Evolutionary conservation across 2,797 vertebrate species (phyloP).

Genomic region (Hyperoplus immaculatus): DNA sequence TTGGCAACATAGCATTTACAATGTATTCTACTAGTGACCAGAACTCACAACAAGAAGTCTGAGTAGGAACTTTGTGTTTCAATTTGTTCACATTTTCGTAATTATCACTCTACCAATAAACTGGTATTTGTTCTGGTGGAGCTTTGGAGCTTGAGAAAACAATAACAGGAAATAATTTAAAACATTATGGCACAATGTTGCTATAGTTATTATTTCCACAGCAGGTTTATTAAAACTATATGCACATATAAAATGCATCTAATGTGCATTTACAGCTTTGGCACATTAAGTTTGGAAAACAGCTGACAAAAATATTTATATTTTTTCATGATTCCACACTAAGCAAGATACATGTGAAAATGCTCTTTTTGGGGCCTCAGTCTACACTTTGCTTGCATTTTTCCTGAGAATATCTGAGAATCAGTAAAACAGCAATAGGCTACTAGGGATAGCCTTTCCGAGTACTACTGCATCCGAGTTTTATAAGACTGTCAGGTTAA

Average conservation of each 20-base stretch:
- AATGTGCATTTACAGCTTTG: background rate
- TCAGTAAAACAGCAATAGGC: too few species aligned
- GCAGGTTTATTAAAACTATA: background rate
- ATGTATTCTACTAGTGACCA: background rate
- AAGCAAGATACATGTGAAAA: background rate
- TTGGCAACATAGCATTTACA: background rate
- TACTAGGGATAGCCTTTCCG: too few species aligned
- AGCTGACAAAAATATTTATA: too few species aligned
- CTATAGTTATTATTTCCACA: background rate
- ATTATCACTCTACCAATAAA: background rate
- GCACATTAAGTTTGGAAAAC: background rate
- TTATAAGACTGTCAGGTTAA: too few species aligned
- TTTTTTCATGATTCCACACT: background rate
- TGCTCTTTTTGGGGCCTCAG: background rate
- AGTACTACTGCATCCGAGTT: too few species aligned
- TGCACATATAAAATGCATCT: background rate
- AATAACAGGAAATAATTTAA: accelerated
- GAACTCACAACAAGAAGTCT: too few species aligned
- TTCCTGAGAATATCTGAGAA: too few species aligned
- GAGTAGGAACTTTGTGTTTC: background rate
- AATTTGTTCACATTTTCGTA: background rate
- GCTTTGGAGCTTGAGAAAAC: too few species aligned
- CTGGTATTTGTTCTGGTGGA: background rate
- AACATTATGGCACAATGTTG: too few species aligned
- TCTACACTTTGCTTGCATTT: too few species aligned